Base-by-base conservation (phyloP, 2,113 vertebrate species). In the Macaca nemestrina region DNA sequence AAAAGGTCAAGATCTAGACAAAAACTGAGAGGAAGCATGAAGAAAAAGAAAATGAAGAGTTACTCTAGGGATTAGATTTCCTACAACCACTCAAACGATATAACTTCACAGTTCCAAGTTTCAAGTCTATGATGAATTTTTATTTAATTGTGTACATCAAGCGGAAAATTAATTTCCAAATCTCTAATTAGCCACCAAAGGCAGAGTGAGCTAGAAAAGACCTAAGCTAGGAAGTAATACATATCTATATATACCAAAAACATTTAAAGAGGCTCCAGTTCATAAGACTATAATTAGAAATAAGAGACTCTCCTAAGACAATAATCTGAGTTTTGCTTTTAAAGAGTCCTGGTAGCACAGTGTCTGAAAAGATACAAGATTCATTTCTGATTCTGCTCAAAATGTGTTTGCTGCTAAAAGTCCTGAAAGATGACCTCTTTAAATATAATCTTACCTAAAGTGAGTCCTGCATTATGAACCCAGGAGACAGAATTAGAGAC, bases 361-460 rank as follows among this genome's bases (percentile, higher is more conserved):
- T 12, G 27, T 96, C 50, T 87, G 90, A 83, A 59, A 83, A 95
- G 61, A 75, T 12, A 30, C 16, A 79, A 78, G 79, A 70, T 1
- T 94, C 79, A 76, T 83, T 80, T 96, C 95, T 38, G 95, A 52
- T 67, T 55, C 55, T 82, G n/a, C 70, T 96, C 82, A 89, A 89
- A 91, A 93, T n/a, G 20, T 0, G 1, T 64, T 30, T 90, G 72
- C 40, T 92, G 5, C 30, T 70, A 5, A 38, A 84, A 88, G 32
- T 70, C 40, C 64, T 93, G 79, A 59, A 93, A 75, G 43, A 78
- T 25, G 38, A 83, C 43, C 35, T 80, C 43, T 55, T 90, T 35
- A 35, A 90, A 93, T 16, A 75, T 12, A 82, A 61, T 90, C 45
- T 78, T 61, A 90, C 25, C 43, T 61, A 88, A 79, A 90, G 89